Conservation (phyloP, 2,113 vertebrate species). For the Pelvicachromis taeniatus region DNA sequence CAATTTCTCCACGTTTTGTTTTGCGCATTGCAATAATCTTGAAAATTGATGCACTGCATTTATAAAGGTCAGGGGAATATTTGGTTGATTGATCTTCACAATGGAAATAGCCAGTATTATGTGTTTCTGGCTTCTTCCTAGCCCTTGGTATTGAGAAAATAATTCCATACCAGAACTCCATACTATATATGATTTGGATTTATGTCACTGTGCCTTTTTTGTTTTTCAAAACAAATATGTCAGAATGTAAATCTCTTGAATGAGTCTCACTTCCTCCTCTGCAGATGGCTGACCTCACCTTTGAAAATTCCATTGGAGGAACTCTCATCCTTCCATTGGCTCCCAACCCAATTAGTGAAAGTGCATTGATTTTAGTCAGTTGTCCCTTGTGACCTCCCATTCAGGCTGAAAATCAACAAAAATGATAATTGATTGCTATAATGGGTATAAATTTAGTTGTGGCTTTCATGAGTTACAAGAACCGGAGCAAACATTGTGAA, state of each 20-base stretch:
- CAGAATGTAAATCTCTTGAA: not conserved
- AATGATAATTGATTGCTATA: conserved; percentile 46
- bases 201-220: not conserved
- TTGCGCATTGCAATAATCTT: not conserved
- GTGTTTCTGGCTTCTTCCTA: not conserved
- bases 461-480: not conserved
- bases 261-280: not conserved
- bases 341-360: conserved; percentile 46
- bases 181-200: not conserved
- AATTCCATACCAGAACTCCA: not conserved
- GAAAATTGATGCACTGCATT: not conserved
- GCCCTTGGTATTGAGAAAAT: not conserved
- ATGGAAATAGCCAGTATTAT: not conserved
- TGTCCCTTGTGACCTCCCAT: not conserved
- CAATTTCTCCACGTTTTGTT: not conserved
- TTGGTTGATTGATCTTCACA: not conserved
- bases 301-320: not conserved
- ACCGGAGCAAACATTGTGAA: not conserved
- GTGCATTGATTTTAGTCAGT: conserved; percentile 38
- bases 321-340: not conserved
- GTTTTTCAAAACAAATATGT: not conserved
- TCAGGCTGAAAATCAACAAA: conserved; percentile 38
- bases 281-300: not conserved
- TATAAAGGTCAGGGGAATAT: not conserved
- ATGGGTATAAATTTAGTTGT: conserved; percentile 30